Evolutionary conservation across 1,140 invertebrate species (phyloP), one percentile per base, ranked within the genome.

Genomic region (Eubasilissa regina): DNA sequence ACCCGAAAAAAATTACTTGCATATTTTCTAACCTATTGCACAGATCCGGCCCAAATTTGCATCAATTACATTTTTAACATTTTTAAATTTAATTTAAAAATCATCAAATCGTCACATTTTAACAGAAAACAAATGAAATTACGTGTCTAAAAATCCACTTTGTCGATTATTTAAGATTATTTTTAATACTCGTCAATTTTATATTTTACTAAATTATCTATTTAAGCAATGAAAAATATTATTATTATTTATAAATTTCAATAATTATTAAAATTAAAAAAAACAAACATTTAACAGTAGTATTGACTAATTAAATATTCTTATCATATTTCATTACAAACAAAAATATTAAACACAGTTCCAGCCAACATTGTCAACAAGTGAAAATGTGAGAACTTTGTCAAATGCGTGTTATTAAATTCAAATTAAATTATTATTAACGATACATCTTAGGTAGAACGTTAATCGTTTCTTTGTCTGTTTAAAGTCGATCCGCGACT

Each of bases 221-320:
- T 10, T 21, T 58, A 21, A 15, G 55, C 55, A 58, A 58, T 35
- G 25, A 35, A 35, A 35, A 35, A 35, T 35, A 35, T 35, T 35
- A 35, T 35, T 35, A 35, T 35, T 35, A 58, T 58, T 10, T 58
- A 19, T 21, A 58, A 58, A 19, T 21, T 8, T 56, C 13, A 21
- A 19, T 56, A 56, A 58, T 19, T 19, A 58, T 58, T 58, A 58
- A 58, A 56, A 58, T 19, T 19, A 15, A 58, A 58, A 58, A 58
- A 15, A 21, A 15, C 53, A 58, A 58, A 58, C 55, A 58, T 9
- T 56, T 56, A 56, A 58, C 55, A 58, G 55, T 58, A 58, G 11
- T 58, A 8, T 19, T 21, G 17, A 58, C 55, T 21, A 19, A 58
- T 21, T 58, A 58, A 58, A 19, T 19, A 11, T 58, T 58, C 17